Base-by-base conservation (phyloP, 2,797 vertebrate genomes). In the Semotilus atromaculatus region DNA sequence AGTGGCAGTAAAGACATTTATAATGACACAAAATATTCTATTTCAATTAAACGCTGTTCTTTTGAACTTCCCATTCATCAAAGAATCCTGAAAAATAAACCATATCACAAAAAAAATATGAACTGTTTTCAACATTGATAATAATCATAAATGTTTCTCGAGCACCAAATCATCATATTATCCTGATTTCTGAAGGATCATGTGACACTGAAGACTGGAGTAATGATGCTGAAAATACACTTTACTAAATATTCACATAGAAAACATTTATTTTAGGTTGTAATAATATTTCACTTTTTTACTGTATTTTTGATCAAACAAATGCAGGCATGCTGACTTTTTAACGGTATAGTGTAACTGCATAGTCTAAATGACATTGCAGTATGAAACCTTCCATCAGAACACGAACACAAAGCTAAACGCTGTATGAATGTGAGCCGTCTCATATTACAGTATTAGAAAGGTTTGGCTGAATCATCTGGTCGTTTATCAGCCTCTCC, bases 381-480 rank as follows among this genome's bases (percentile, higher is more conserved):
- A 16, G 16, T 29, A 26, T 11, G 16, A 60, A 43, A 5, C 40
- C 4, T 9, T 71, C 13, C 26, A 66, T n/a, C 77, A 48, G 77
- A 7, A 10, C 10, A 4, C 13, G 14, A 34, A 67, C 67, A 53
- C 67, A 43, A 40, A 81, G 38, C 67, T 53, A 8, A 67, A 7
- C n/a, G 26, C 45, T 7, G 38, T n/a, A 6, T 53, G 58, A 83
- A 55, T 38, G 64, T 18, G 73, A 45, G 31, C 23, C 29, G 73
- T 76, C 31, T 83, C 45, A 21, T 16, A 43, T 38, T 40, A n/a
- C 18, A 29, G 74, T 31, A 83, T 82, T 53, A 64, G 53, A 64
- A 66, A 82, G 66, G 60, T 81, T 89, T 75, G 29, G 83, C 83
- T 73, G 83, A 55, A 82, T 62, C 14, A 21, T 40, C 18, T 80